A percentile compares a stretch with the other conserved stretches of the same genome.
Evolutionary conservation across 2,888 invertebrate species (phyloP).

Genomic region (Hydrotaea cyrtoneurina): DNA sequence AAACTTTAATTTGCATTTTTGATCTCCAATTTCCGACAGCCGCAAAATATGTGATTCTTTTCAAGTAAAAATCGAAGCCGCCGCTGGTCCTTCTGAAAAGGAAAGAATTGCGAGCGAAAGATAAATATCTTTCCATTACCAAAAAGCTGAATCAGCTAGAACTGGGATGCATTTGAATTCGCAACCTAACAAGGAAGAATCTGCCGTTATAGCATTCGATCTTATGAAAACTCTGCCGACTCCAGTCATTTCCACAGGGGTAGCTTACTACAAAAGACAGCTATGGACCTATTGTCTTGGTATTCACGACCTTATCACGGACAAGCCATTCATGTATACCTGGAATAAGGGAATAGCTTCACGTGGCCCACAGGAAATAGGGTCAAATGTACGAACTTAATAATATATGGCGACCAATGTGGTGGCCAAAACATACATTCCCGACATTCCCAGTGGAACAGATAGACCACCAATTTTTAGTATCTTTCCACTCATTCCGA

Average conservation of each 20-base stretch:
- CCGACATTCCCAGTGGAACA: no score
- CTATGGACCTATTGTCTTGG: no score
- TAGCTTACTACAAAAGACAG: slow-evolving; percentile 41
- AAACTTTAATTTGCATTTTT: slow-evolving; percentile 65
- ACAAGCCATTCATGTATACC: no score
- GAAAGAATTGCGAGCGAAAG: slow-evolving; percentile 42
- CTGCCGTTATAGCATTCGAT: slow-evolving; percentile 53
- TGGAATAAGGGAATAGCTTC: no score
- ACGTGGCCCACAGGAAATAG: slow-evolving; percentile 53
- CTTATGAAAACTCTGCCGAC: slow-evolving; percentile 45
- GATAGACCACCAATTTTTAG: no score
- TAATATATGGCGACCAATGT: no score
- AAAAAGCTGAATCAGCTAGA: slow-evolving; percentile 64
- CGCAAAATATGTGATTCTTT: slow-evolving; percentile 58
- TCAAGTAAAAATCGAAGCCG: slow-evolving; percentile 52
- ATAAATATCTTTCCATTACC: slow-evolving; percentile 55
- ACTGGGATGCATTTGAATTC: slow-evolving; percentile 56
- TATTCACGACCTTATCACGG: no score
- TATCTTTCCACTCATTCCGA: no score
- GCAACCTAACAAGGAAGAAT: slow-evolving; percentile 28
- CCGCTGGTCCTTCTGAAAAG: slow-evolving; percentile 34
- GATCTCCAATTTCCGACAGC: slow-evolving; percentile 56
- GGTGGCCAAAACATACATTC: no score
- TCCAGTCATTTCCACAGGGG: slow-evolving; percentile 46
- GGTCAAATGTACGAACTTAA: slow-evolving; percentile 39